phyloP scores from a whole-genome alignment of 2,888 invertebrate genomes.

The Geophilus truncorum region DNA sequence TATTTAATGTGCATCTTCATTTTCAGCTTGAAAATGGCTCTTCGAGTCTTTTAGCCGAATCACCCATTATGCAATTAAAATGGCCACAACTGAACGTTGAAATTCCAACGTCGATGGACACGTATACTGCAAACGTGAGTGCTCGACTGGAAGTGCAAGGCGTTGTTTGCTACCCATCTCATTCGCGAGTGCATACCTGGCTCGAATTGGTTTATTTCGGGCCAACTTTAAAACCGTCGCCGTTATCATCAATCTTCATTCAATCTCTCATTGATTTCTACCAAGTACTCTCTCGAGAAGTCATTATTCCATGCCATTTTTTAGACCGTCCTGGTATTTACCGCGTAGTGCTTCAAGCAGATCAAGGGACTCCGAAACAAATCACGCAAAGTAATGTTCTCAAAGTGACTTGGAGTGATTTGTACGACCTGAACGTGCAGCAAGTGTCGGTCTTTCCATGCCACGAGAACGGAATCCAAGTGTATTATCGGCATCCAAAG shows the following conservation, averaged over 20 bases:
- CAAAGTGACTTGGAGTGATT: slow-evolving; percentile 31
- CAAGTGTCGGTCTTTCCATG: slow-evolving; percentile 35
- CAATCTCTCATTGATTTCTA: slow-evolving; percentile 28
- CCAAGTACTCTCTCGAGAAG: slow-evolving; percentile 22
- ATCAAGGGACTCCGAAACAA: not conserved
- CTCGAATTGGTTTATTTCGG: slow-evolving; percentile 30
- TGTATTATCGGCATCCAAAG: slow-evolving; percentile 40
- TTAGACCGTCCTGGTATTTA: slow-evolving; percentile 31
- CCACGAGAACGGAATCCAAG: slow-evolving; percentile 36
- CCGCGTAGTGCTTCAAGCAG: not conserved
- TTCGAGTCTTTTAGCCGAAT: not conserved
- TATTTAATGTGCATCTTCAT: too few relatives aligned
- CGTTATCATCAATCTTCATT: not conserved
- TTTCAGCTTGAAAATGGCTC: not conserved
- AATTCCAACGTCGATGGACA: slow-evolving; percentile 25
- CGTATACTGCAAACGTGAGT: slow-evolving; percentile 29
- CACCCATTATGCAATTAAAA: not conserved
- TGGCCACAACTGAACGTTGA: slow-evolving; percentile 30
- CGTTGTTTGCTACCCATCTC: slow-evolving; percentile 27
- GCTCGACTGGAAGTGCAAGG: slow-evolving; percentile 29
- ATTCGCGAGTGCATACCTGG: slow-evolving; percentile 1
- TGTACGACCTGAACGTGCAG: slow-evolving; percentile 22
- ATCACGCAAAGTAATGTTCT: slow-evolving; percentile 31
- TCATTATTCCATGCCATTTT: not conserved
- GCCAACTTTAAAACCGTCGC: not conserved